Percentiles rank a stretch among this genome's conserved stretches.
phyloP scores from a whole-genome alignment of 2,888 invertebrate genomes.

The Synergus itoensis region DNA sequence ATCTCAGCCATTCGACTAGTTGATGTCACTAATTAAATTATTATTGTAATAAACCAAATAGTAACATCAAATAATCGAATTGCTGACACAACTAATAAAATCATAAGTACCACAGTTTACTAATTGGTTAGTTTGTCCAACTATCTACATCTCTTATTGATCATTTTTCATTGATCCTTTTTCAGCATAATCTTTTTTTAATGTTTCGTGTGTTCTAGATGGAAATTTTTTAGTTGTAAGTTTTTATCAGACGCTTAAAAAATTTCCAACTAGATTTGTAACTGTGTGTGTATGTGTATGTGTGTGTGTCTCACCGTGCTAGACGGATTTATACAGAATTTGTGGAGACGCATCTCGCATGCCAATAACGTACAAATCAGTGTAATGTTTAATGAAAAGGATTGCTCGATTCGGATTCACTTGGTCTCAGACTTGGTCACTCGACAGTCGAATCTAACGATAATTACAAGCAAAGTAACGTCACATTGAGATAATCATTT shows the following conservation, averaged over 20 bases:
- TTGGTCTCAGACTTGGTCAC: slow-evolving; percentile 38
- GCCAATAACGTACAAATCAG: slow-evolving; percentile 55
- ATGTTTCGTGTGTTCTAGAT: neutral
- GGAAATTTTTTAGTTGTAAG: neutral
- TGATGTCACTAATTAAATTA: too few species aligned
- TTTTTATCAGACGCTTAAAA: neutral
- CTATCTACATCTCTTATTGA: too few species aligned
- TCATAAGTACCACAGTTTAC: too few species aligned
- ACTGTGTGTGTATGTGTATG: slow-evolving; percentile 19
- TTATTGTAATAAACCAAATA: too few species aligned
- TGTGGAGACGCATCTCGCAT: slow-evolving; percentile 55
- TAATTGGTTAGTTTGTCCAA: too few species aligned
- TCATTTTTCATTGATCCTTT: neutral
- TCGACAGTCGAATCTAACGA: slow-evolving; percentile 41
- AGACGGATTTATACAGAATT: slow-evolving; percentile 59
- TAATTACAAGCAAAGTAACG: slow-evolving; percentile 41
- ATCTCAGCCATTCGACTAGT: too few species aligned
- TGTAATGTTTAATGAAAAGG: slow-evolving; percentile 46
- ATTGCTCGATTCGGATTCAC: slow-evolving; percentile 56
- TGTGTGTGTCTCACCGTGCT: slow-evolving; percentile 45
- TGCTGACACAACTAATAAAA: neutral
- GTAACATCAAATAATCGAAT: neutral
- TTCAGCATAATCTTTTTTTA: neutral
- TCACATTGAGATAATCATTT: slow-evolving; percentile 35
- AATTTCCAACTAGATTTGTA: neutral